These are phyloP conservation scores for Diuraphis noxia DNA, from an alignment of 1,140 invertebrate species.

Conservation along the genomic window DNA sequence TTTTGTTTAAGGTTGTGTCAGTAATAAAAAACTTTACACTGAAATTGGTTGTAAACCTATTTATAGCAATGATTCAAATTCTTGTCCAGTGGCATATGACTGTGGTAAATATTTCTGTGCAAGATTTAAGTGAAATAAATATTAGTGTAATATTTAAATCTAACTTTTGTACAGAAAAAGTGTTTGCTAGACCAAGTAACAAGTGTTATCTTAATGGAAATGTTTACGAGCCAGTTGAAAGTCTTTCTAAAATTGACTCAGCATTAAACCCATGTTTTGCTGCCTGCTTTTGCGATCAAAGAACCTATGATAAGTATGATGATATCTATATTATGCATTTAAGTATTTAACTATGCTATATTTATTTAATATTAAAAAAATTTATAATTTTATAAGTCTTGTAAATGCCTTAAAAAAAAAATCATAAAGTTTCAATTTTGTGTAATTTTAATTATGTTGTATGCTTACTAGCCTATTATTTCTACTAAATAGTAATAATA, in stretches of 20 bases:
- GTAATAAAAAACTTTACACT: slow-evolving; percentile 28
- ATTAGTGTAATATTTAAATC: not conserved
- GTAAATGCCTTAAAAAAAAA: too few species aligned
- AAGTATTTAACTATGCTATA: not conserved
- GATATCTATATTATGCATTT: not conserved
- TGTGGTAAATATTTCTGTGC: slow-evolving; percentile 5
- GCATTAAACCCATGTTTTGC: slow-evolving; percentile 25
- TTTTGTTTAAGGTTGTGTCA: slow-evolving; percentile 29
- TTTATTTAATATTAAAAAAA: not conserved
- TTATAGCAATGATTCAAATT: not conserved
- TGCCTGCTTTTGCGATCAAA: not conserved
- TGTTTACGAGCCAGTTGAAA: not conserved
- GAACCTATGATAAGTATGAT: slow-evolving; percentile 21
- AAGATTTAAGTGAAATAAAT: not conserved
- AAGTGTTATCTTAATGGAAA: slow-evolving; percentile 44
- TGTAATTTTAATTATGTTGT: not conserved
- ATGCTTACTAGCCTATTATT: too few species aligned
- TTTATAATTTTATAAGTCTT: not conserved
- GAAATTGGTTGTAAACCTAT: slow-evolving; percentile 42
- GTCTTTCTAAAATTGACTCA: slow-evolving; percentile 11
- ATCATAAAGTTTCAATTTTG: not conserved
- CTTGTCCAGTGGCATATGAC: slow-evolving; percentile 35
- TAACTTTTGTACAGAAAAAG: slow-evolving; percentile 10
- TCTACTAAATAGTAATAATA: too few species aligned
- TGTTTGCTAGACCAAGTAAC: not conserved